These are phyloP conservation scores for human DNA, from an alignment of 2,113 vertebrate genomes.

Conservation along the genomic window GRCh38 chr12:120210001-120210500, in stretches of 20 bases:
- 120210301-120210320: background rate
- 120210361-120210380: background rate
- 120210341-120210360: background rate
- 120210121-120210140: background rate
- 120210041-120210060: background rate
- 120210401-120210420: background rate
- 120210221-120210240: background rate
- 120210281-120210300: background rate
- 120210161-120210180: background rate
- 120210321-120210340: background rate
- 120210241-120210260: background rate
- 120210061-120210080: background rate
- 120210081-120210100: background rate
- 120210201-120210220: background rate
- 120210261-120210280: background rate
- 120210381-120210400: background rate
- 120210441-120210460: constrained; percentile 78
- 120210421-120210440: background rate
- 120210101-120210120: background rate
- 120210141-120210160: background rate
- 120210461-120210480: constrained; percentile 91
- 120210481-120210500: constrained; percentile 81
- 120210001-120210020: background rate
- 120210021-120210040: background rate
- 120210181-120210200: background rate